Base-by-base conservation (phyloP, 53 echinoderm and acorn worm species). In the Apostichopus leukothele region DNA sequence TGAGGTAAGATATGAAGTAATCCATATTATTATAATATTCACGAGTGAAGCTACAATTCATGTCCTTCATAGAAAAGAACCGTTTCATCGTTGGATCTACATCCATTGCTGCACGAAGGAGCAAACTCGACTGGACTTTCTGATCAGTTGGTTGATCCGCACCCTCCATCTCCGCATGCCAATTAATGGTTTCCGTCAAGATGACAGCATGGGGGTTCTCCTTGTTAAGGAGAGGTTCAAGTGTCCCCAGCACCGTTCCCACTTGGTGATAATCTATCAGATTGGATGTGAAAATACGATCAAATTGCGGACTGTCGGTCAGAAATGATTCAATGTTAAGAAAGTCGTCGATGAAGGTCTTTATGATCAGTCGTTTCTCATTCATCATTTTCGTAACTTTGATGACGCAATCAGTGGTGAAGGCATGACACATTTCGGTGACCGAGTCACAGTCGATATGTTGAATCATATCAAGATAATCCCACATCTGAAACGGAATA, bases 1-100 rank as follows among this genome's bases (percentile, higher is more conserved):
- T 88, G 0, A 94, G 92, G 55, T 92, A 94, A 50, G 80, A 85
- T 16, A 94, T 88, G 78, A 94, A 94, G 73, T 88, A 88, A 61
- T 81, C 51, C 4, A 90, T 94, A 75, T 94, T 94, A 75, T 94
- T 86, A 50, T 90, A 84, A 39, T 90, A 90, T 61, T 90, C 90
- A 21, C 22, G 22, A 4, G 11, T 4, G 14, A 61, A 61, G 61
- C 61, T 61, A 14, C 0, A 61, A 61, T 61, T 61, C 61, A 61
- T 61, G 4, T 61, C 61, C 10, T 4, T 5, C 61, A 61, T 61
- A 1, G 61, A 61, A 10, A 61, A 14, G 14, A 61, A 61, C 10
- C 61, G 61, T 2, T 14, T 61, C 61, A 5, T 61, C 61, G 61
- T 61, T 61, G 61, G 61, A 61, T 61, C 61, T 61, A 14, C 14